Percentiles rank a stretch among this genome's conserved stretches.
Conservation (phyloP, 2,797 vertebrate species). For the Triplophysa bombifrons region DNA sequence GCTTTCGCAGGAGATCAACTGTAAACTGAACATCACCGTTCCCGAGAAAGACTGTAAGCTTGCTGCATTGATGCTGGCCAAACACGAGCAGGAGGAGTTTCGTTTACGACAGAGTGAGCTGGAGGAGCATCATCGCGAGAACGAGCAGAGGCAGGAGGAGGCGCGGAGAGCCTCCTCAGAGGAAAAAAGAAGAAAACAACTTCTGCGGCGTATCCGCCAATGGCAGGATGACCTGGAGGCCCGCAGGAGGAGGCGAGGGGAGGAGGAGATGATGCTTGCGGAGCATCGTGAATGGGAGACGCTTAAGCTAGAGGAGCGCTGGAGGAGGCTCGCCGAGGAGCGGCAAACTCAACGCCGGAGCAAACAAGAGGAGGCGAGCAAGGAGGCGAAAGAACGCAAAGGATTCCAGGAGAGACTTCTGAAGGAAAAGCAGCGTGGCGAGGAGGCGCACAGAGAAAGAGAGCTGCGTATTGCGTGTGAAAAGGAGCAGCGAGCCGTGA, state of each 20-base stretch:
- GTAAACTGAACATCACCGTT: slow-evolving; percentile 67
- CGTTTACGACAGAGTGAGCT: slow-evolving; percentile 64
- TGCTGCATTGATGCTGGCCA: slow-evolving; percentile 81
- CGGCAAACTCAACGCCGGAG: slow-evolving; percentile 61
- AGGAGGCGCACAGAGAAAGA: slow-evolving; percentile 57
- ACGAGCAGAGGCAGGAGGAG: slow-evolving; percentile 68
- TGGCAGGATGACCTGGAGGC: slow-evolving; percentile 72
- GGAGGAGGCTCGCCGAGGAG: slow-evolving; percentile 66
- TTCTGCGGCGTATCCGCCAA: slow-evolving; percentile 63
- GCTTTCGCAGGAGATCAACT: slow-evolving; percentile 67
- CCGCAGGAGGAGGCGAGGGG: slow-evolving; percentile 60
- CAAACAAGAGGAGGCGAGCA: slow-evolving; percentile 52
- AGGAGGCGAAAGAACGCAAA: slow-evolving; percentile 65
- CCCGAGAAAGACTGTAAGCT: slow-evolving; percentile 82
- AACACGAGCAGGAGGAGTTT: slow-evolving; percentile 74
- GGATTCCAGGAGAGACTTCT: slow-evolving; percentile 64
- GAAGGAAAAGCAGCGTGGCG: slow-evolving; percentile 60
- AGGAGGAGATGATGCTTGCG: slow-evolving; percentile 46
- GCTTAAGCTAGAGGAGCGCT: slow-evolving; percentile 61
- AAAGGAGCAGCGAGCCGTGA: slow-evolving; percentile 64
- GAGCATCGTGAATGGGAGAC: slow-evolving; percentile 51
- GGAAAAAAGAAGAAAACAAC: slow-evolving; percentile 65
- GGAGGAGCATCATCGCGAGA: slow-evolving; percentile 72
- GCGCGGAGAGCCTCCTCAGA: slow-evolving; percentile 61
- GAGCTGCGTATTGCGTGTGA: slow-evolving; percentile 56